These are phyloP conservation scores for Pomatostomus ruficeps DNA, from an alignment of 2,113 vertebrate genomes.

Conservation along the genomic window DNA sequence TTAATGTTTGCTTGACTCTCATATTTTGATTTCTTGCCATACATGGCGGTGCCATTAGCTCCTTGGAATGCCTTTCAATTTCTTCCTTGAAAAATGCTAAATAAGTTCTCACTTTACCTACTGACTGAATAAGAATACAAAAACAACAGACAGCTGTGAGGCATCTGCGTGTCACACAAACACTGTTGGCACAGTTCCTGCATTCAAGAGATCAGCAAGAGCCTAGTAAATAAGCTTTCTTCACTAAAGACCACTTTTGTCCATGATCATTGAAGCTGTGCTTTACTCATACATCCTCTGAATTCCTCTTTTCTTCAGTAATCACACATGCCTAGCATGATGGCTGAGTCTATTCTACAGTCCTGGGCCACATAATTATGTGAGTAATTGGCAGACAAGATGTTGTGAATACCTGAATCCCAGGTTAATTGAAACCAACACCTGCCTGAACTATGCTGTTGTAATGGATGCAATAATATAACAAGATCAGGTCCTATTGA, in stretches of 20 bases:
- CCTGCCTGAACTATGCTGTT: conserved; percentile 67
- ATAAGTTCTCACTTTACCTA: conserved; percentile 66
- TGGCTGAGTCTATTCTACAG: conserved; percentile 78
- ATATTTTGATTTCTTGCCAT: conserved; percentile 28
- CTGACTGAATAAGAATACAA: conserved; percentile 53
- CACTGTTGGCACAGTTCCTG: conserved; percentile 23
- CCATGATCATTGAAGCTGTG: conserved; percentile 58
- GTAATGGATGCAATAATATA: conserved; percentile 65
- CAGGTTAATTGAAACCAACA: conserved; percentile 71
- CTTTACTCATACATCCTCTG: conserved; percentile 63
- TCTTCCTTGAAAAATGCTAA: conserved; percentile 45
- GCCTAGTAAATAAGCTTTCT: conserved; percentile 32
- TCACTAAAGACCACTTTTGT: conserved; percentile 62
- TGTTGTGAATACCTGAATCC: conserved; percentile 76
- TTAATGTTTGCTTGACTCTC: conserved; percentile 15
- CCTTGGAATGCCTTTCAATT: conserved; percentile 18
- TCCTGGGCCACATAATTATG: conserved; percentile 71
- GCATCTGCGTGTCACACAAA: conserved; percentile 54
- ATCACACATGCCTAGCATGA: conserved; percentile 74
- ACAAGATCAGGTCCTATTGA: conserved; percentile 71
- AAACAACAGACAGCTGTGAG: conserved; percentile 54
- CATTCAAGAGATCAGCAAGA: conserved; percentile 48
- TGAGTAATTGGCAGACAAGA: conserved; percentile 74
- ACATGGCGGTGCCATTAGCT: background rate
- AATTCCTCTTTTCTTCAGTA: conserved; percentile 74